Evolutionary conservation across 2,888 invertebrate species (phyloP).

Genomic region (Anthrax anthrax): DNA sequence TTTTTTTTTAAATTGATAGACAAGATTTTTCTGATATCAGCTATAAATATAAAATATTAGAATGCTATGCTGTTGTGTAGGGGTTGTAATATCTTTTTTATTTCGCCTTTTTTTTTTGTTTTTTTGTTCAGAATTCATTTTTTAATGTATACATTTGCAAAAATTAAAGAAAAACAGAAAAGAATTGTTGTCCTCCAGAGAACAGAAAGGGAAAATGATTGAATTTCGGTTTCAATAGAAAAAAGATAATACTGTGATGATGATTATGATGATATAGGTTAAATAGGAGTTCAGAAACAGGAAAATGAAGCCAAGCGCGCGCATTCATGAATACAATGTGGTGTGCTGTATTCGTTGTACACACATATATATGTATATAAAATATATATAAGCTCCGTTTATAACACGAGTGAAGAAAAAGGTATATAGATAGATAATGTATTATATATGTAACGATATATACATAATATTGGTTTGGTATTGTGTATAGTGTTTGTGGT

Average conservation of each 20-base stretch:
- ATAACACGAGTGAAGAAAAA: no score
- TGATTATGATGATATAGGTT: not conserved
- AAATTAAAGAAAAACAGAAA: not conserved
- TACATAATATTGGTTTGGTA: no score
- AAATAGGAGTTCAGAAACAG: not conserved
- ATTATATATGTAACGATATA: no score
- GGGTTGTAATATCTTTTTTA: not conserved
- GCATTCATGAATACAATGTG: slow-evolving; percentile 9
- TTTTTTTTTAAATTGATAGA: not conserved
- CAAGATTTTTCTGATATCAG: not conserved
- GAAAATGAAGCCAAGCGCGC: slow-evolving; percentile 12
- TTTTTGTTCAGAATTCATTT: no score
- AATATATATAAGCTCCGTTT: no score
- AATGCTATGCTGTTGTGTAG: not conserved
- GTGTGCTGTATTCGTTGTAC: no score
- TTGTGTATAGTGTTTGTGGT: no score
- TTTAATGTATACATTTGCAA: not conserved
- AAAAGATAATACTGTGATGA: no score
- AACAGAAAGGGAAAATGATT: not conserved
- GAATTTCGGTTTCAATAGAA: not conserved
- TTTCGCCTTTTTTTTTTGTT: not conserved
- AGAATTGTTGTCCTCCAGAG: not conserved
- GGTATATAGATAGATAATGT: no score
- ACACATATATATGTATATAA: no score
- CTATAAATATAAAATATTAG: no score